Base-by-base conservation (phyloP, 2,888 invertebrate genomes). In the Drosophila sordidula region DNA sequence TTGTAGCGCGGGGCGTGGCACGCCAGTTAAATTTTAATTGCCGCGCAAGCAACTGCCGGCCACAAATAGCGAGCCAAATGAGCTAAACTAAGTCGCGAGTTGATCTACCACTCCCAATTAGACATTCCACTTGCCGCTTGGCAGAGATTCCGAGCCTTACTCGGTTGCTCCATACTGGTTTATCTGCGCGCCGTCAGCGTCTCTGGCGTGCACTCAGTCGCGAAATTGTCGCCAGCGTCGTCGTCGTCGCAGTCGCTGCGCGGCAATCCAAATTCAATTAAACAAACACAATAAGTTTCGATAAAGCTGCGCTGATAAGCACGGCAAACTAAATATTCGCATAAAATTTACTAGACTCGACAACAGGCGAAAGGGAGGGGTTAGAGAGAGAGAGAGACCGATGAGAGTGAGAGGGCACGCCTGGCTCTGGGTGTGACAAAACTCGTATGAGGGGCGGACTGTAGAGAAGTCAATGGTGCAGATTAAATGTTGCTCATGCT, bases 251-350 rank as follows among this genome's bases (percentile, higher is more conserved):
- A 56, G 57, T 58, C 64, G 58, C 52, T 46, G 54, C 49, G 46
- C 67, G 71, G 81, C 85, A 91, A 90, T 91, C 87, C 84, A 90
- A 91, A 91, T 91, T 91, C 91, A 91, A 91, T 91, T 91, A 91
- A 91, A 91, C 91, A 91, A 91, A 91, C 87, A 91, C 91, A 91
- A 91, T 90, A 90, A 90, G 88, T 90, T 91, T 82, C 80, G 90
- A 90, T 91, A 90, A 91, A 91, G 90, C 90, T 77, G 67, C 55
- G 57, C 76, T 80, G 90, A 90, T 90, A 90, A 90, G 86, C 80
- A 75, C 70, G 75, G 70, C 65, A 90, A 90, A 91, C 90, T 90
- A 90, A 89, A 87, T 85, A 89, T 87, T 87, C 87, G 74, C 85
- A 89, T 80, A 76, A 84, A 86, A 82, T 88, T 75, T 80, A 78